These are phyloP conservation scores for Myotis myotis DNA, from an alignment of 2,797 vertebrate species.

Conservation along the genomic window DNA sequence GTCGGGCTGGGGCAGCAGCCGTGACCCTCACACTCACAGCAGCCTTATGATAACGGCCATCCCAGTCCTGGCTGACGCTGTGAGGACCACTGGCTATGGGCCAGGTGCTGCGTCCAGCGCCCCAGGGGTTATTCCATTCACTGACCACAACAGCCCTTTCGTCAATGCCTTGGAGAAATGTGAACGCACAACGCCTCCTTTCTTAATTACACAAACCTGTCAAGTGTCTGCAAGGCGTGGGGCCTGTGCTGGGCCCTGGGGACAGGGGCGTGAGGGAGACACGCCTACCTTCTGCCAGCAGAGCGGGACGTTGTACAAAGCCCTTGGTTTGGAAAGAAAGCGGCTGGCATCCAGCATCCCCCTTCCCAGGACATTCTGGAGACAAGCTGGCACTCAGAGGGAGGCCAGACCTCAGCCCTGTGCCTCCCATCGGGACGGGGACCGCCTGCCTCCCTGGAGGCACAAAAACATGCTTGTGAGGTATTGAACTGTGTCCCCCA, in stretches of 20 bases:
- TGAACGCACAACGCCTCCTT: neutral
- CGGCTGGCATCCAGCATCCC: neutral
- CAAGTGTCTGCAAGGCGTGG: neutral
- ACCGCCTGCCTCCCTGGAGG: neutral
- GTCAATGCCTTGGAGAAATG: neutral
- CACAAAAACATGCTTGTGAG: neutral
- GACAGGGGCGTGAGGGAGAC: neutral
- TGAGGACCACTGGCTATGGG: accelerated
- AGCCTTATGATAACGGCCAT: neutral
- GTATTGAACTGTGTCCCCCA: neutral
- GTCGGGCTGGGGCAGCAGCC: neutral
- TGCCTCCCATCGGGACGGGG: neutral
- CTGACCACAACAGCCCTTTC: neutral
- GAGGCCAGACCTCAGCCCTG: neutral
- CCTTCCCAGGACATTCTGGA: neutral
- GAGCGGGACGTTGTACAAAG: neutral
- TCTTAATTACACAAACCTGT: neutral
- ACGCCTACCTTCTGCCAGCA: neutral
- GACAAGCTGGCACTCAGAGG: too few species aligned
- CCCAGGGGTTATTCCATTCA: accelerated
- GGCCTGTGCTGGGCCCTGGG: neutral
- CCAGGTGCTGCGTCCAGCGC: neutral
- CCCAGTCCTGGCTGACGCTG: neutral
- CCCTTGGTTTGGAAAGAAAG: neutral
- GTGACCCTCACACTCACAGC: neutral